phyloP scores from a whole-genome alignment of 2,113 vertebrate species.

The Phalacrocorax aristotelis region DNA sequence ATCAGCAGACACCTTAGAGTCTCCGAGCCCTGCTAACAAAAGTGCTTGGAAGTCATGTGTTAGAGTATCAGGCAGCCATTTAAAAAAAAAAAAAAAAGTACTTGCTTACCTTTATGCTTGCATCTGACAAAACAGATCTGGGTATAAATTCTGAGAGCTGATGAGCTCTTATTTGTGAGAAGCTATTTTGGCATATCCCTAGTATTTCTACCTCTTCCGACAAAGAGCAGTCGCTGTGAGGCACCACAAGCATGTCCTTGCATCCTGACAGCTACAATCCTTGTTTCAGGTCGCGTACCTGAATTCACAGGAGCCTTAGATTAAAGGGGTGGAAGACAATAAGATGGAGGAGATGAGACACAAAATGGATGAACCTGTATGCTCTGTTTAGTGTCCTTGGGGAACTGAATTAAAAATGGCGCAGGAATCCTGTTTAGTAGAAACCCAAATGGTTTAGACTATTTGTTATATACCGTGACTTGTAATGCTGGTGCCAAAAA shows the following conservation, averaged over 20 bases:
- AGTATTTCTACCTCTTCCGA: background rate
- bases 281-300: background rate
- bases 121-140: background rate
- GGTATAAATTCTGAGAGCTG: background rate
- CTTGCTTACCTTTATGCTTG: background rate
- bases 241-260: fast-evolving
- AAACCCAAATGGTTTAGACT: background rate
- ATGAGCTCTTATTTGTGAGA: background rate
- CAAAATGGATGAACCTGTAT: background rate
- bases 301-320: background rate
- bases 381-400: background rate
- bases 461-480: background rate
- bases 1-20: background rate
- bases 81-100: background rate
- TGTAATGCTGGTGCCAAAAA: background rate
- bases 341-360: background rate
- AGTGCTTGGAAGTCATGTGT: background rate
- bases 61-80: background rate
- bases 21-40: background rate
- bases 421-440: background rate
- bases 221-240: fast-evolving
- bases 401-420: background rate
- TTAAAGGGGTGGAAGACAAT: background rate
- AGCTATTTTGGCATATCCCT: background rate
- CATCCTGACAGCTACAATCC: background rate